Conservation (phyloP, 2,888 invertebrate species). For the Temnothorax ravouxi region DNA sequence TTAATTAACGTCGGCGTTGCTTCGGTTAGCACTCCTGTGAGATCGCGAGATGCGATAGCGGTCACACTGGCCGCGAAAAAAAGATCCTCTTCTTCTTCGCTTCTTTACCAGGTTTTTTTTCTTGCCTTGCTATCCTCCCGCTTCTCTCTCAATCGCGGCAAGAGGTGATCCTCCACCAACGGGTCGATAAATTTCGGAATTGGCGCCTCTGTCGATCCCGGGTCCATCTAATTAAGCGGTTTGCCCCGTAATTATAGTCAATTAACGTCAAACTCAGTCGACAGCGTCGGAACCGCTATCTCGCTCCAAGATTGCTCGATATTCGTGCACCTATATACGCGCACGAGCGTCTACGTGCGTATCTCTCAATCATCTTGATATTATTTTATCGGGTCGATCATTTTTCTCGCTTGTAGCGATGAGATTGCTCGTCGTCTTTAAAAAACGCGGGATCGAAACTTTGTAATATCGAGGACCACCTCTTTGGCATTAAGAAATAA, state of each 20-base stretch:
- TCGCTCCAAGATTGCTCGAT: slow-evolving; percentile 69
- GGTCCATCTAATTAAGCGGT: slow-evolving; percentile 83
- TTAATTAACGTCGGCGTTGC: slow-evolving; percentile 81
- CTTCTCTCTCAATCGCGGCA: slow-evolving; percentile 60
- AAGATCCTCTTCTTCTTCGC: slow-evolving; percentile 61
- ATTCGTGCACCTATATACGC: slow-evolving; percentile 40
- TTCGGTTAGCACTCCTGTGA: slow-evolving; percentile 76
- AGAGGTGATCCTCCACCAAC: slow-evolving; percentile 62
- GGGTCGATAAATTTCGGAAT: slow-evolving; percentile 83
- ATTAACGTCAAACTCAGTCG: slow-evolving; percentile 82
- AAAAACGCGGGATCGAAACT: slow-evolving; percentile 4
- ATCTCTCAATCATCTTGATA: slow-evolving; percentile 62
- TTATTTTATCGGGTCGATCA: slow-evolving; percentile 46
- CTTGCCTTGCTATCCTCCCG: slow-evolving; percentile 48
- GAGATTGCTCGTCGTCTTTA: slow-evolving; percentile 4
- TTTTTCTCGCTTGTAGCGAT: slow-evolving; percentile 41
- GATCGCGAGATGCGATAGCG: slow-evolving; percentile 83
- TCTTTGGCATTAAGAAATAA: neutral
- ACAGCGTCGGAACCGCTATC: slow-evolving; percentile 62
- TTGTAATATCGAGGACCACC: neutral
- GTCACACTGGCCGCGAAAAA: slow-evolving; percentile 70
- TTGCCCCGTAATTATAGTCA: slow-evolving; percentile 83
- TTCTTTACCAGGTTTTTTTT: slow-evolving; percentile 19
- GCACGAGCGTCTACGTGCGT: slow-evolving; percentile 50
- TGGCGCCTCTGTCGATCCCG: slow-evolving; percentile 73